phyloP scores from a whole-genome alignment of 1,140 invertebrate genomes.

The Tenebrio molitor region DNA sequence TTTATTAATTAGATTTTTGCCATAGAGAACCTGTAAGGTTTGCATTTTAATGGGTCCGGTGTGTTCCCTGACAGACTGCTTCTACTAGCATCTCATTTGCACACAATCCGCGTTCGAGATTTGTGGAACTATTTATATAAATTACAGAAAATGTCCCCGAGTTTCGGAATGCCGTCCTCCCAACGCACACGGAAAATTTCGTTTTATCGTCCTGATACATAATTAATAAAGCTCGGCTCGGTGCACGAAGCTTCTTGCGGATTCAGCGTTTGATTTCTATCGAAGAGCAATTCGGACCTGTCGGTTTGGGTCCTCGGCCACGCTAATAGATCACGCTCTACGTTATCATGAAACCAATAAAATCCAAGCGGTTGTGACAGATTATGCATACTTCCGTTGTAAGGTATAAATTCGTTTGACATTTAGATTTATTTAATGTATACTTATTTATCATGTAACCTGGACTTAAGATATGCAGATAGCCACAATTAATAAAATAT shows the following conservation, averaged over 20 bases:
- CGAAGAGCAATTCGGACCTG: background rate
- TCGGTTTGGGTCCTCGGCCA: conserved; percentile 4
- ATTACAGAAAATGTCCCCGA: conserved; percentile 50
- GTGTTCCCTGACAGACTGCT: conserved; percentile 54
- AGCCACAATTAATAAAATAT: conserved; percentile 36
- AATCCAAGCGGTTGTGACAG: conserved; percentile 23
- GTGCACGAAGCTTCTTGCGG: no score
- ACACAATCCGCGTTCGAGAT: conserved; percentile 56
- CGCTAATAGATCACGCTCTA: conserved; percentile 17
- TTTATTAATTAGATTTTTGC: conserved; percentile 40
- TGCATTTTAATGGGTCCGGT: conserved; percentile 56
- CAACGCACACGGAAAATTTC: conserved; percentile 24
- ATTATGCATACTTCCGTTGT: conserved; percentile 35
- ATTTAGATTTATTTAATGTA: conserved; percentile 38
- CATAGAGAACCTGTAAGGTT: conserved; percentile 41
- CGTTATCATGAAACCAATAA: conserved; percentile 14
- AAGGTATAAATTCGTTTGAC: conserved; percentile 38
- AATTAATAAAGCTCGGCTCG: conserved; percentile 13
- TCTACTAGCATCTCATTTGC: conserved; percentile 58
- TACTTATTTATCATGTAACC: conserved; percentile 40
- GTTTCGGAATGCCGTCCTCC: conserved; percentile 38
- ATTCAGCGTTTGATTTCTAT: conserved; percentile 25
- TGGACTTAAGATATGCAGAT: conserved; percentile 37
- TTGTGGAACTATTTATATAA: conserved; percentile 57
- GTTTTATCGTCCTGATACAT: conserved; percentile 11